These are phyloP conservation scores for Gastrophysa polygoni DNA, from an alignment of 2,888 invertebrate genomes.

Conservation along the genomic window DNA sequence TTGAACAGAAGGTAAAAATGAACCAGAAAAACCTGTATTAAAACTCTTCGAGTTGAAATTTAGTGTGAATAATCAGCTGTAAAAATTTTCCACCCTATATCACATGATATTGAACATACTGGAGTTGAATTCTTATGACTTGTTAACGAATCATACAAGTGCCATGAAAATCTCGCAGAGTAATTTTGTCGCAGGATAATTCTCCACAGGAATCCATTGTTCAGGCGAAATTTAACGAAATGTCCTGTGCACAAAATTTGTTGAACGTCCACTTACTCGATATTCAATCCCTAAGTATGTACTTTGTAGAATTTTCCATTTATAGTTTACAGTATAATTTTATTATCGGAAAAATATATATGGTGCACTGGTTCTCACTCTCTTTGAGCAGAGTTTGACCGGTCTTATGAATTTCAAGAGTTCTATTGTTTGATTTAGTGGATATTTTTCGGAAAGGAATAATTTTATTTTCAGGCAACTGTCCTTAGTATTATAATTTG, in stretches of 20 bases:
- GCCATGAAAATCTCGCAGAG: constrained; percentile 18
- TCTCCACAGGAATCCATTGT: constrained; percentile 8
- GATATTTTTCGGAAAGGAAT: constrained; percentile 23
- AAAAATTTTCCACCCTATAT: no score
- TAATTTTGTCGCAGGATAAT: constrained; percentile 9
- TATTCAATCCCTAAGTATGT: constrained; percentile 24
- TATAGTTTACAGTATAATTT: constrained; percentile 25
- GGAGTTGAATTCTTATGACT: background rate
- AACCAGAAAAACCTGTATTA: no score
- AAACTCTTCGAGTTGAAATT: no score
- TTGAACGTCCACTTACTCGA: constrained; percentile 34
- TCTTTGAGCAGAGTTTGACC: constrained; percentile 8
- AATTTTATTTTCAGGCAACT: constrained; percentile 41
- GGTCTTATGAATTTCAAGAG: constrained; percentile 10
- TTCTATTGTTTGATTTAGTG: constrained; percentile 24
- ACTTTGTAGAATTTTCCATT: constrained; percentile 29
- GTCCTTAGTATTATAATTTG: constrained; percentile 43
- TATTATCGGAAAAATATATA: constrained; percentile 19
- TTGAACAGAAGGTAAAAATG: no score
- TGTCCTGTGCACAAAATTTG: constrained; percentile 41
- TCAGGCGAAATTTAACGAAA: constrained; percentile 21
- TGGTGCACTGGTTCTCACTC: constrained; percentile 15
- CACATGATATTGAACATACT: background rate
- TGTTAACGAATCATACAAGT: background rate
- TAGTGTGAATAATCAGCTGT: no score